Evolutionary conservation across 2,113 vertebrate genomes (phyloP).

Genomic region (Uropsilus gracilis): DNA sequence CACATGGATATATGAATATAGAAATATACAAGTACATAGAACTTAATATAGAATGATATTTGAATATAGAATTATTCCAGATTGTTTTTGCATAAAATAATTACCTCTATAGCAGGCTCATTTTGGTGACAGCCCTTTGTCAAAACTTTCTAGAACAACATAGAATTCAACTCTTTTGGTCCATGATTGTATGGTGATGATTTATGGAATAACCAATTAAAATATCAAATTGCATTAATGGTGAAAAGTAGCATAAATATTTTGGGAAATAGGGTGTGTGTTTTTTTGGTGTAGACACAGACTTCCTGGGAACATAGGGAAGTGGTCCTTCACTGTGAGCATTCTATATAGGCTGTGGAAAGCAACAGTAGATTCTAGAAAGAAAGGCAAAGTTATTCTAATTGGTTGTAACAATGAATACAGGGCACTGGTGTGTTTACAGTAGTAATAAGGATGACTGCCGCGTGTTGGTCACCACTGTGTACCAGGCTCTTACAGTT

Average conservation of each 20-base stretch:
- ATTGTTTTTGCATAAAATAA: background rate
- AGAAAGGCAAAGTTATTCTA: background rate
- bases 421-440: background rate
- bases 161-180: background rate
- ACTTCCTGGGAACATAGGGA: rapidly evolving
- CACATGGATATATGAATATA: background rate
- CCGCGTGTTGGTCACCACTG: background rate
- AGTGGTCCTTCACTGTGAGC: background rate
- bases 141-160: background rate
- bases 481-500: background rate
- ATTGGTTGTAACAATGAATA: background rate
- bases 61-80: no score
- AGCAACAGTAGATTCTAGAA: background rate
- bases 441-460: background rate
- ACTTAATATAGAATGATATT: no score
- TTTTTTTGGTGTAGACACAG: background rate
- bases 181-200: background rate
- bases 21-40: no score
- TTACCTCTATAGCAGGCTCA: background rate
- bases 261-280: background rate
- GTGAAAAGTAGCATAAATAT: background rate
- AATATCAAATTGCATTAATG: background rate
- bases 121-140: background rate
- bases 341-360: no score
- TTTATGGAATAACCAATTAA: background rate